A percentile compares a stretch with the other conserved stretches of the same genome.
Conservation (phyloP, 2,113 vertebrate genomes). For the Spheniscus mendiculus region DNA sequence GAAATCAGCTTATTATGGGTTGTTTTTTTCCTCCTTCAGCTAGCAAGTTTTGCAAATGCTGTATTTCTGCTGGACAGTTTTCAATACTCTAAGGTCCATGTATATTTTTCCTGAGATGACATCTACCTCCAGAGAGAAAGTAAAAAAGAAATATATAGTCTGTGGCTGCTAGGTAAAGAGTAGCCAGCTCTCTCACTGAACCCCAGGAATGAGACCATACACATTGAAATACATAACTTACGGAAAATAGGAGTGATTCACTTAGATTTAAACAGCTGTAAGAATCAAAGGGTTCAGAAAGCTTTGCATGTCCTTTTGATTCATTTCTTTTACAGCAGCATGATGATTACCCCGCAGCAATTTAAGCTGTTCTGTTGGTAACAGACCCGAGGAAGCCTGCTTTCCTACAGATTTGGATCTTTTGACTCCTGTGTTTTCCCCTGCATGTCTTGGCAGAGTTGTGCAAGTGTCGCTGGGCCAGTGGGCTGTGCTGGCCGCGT, state of each 20-base stretch:
- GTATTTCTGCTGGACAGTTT: not conserved
- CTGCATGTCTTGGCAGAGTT: not conserved
- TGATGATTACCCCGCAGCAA: not conserved
- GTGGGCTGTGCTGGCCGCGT: accelerated
- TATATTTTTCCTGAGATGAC: not conserved
- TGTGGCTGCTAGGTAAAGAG: not conserved
- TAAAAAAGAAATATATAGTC: not conserved
- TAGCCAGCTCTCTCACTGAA: not conserved
- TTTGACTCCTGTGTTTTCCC: not conserved
- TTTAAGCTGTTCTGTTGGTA: not conserved
- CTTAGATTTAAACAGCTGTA: not conserved
- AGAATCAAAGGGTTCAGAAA: not conserved
- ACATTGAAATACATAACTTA: not conserved
- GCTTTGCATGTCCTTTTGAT: not conserved
- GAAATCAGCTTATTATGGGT: not conserved
- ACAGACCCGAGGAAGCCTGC: not conserved
- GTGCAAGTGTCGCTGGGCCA: not conserved
- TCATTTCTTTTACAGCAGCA: not conserved
- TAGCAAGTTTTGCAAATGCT: not conserved
- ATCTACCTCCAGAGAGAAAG: not conserved
- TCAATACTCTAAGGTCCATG: not conserved
- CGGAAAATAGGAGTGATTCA: not conserved
- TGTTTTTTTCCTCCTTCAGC: not conserved
- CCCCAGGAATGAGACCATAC: not conserved
- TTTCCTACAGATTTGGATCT: not conserved